Evolutionary conservation across 2,113 vertebrate species (phyloP).

Genomic region (Telmatochromis sp.): DNA sequence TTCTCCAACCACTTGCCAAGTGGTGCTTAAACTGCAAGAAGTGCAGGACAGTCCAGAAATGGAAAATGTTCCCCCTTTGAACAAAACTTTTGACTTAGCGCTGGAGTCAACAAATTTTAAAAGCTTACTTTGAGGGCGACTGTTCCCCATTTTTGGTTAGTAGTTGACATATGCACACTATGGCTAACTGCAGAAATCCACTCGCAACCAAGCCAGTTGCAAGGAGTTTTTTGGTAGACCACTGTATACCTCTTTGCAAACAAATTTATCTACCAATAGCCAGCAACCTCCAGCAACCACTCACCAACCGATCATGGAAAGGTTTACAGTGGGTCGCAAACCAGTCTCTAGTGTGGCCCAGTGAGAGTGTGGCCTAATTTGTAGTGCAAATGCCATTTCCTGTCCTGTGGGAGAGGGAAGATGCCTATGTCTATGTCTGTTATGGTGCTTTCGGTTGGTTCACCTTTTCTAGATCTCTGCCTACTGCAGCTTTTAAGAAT

Average conservation of each 20-base stretch:
- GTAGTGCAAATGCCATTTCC: neutral
- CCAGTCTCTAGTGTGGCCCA: neutral
- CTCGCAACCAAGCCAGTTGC: neutral
- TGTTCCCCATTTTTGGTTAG: neutral
- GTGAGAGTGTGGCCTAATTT: neutral
- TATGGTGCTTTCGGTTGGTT: neutral
- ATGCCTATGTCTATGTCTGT: neutral
- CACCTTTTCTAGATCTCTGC: neutral
- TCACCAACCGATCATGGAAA: neutral
- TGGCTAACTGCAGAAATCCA: neutral
- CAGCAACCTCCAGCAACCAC: neutral
- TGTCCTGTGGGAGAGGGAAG: neutral
- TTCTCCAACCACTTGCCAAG: neutral
- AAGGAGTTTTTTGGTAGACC: neutral
- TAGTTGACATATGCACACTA: neutral
- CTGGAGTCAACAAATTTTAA: neutral
- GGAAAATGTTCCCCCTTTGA: neutral
- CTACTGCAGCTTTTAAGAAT: neutral
- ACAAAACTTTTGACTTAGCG: neutral
- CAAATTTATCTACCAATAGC: neutral
- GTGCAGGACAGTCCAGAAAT: neutral
- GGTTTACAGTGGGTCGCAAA: neutral
- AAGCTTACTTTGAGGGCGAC: neutral
- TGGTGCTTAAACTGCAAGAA: neutral
- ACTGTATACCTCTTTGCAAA: neutral